Conservation (phyloP, 2,888 invertebrate genomes). For the Phania funesta region DNA sequence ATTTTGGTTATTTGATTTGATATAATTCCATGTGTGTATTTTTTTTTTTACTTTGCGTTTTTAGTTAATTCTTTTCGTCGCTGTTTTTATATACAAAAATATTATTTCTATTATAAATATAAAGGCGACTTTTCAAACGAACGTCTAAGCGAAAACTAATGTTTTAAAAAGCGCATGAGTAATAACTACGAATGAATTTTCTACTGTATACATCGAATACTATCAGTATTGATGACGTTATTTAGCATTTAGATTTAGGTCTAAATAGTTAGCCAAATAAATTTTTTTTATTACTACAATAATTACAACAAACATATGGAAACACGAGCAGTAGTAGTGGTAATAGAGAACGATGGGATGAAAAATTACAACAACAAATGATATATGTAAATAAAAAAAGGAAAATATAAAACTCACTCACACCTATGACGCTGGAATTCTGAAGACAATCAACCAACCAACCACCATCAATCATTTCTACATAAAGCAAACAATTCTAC, state of each 20-base stretch:
- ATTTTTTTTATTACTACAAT: constrained; percentile 67
- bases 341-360: neutral
- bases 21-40: constrained; percentile 16
- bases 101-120: constrained; percentile 40
- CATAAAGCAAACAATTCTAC: no score
- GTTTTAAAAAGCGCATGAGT: constrained; percentile 78
- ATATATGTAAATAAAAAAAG: constrained; percentile 7
- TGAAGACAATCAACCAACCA: no score
- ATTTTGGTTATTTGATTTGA: neutral
- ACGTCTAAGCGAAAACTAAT: constrained; percentile 78
- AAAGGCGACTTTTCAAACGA: constrained; percentile 77
- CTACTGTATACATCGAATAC: constrained; percentile 78
- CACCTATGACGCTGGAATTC: constrained; percentile 1
- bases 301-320: constrained; percentile 56
- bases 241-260: constrained; percentile 68
- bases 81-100: constrained; percentile 4
- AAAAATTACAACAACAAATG: constrained; percentile 10
- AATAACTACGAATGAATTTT: constrained; percentile 76
- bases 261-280: constrained; percentile 68
- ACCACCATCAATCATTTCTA: no score
- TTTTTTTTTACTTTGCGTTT: constrained; percentile 40
- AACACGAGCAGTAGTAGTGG: constrained; percentile 3
- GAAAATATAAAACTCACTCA: constrained; percentile 22
- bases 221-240: constrained; percentile 75
- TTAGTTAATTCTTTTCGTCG: constrained; percentile 18